phyloP scores from a whole-genome alignment of 2,797 vertebrate species.

The Balearica regulorum region DNA sequence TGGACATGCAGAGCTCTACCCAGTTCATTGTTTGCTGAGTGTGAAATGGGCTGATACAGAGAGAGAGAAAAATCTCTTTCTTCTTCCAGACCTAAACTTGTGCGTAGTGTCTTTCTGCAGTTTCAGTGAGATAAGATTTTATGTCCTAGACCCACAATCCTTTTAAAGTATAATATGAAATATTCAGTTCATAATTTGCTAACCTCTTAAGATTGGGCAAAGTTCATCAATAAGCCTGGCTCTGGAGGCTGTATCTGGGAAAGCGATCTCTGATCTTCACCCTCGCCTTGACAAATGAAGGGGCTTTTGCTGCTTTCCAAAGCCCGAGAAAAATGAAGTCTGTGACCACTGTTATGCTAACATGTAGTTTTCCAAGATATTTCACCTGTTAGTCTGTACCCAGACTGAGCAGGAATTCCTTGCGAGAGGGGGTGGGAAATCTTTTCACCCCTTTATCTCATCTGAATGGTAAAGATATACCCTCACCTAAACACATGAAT shows the following conservation, averaged over 20 bases:
- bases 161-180: accelerated
- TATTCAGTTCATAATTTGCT: background rate
- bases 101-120: background rate
- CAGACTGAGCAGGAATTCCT: background rate
- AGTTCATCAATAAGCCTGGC: background rate
- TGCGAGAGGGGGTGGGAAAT: background rate
- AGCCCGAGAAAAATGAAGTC: accelerated
- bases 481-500: background rate
- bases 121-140: background rate
- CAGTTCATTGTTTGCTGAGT: background rate
- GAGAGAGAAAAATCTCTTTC: background rate
- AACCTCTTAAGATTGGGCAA: accelerated
- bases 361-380: background rate
- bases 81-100: background rate
- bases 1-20: background rate
- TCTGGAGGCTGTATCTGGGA: background rate
- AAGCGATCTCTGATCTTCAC: background rate
- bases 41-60: background rate
- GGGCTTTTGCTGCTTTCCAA: background rate
- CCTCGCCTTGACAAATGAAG: too few relatives aligned
- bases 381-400: background rate
- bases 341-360: accelerated
- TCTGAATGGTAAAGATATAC: background rate
- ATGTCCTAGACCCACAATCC: background rate
- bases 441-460: background rate